Conservation (phyloP, 2,888 invertebrate genomes). For the Drosophila cyrtoloma region DNA sequence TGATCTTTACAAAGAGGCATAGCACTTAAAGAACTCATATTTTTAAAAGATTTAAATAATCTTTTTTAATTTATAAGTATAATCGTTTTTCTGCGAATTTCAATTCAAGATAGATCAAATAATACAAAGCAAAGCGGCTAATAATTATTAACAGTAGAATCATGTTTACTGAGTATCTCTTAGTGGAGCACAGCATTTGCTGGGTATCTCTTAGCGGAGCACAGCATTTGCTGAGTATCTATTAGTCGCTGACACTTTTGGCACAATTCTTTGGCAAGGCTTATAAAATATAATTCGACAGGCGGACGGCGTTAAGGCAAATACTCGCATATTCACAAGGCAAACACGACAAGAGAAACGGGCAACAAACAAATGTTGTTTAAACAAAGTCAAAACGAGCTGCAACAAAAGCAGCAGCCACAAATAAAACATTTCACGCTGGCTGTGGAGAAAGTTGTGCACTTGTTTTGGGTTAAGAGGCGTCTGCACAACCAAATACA, state of each 20-base stretch:
- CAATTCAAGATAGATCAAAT: background rate
- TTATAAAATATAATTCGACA: conserved; percentile 78
- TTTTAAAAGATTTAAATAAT: background rate
- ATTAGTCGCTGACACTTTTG: background rate
- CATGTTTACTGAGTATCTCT: background rate
- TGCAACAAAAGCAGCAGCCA: conserved; percentile 32
- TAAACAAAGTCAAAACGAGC: conserved; percentile 60
- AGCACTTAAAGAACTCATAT: background rate
- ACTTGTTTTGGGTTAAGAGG: conserved; percentile 46
- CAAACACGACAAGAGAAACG: conserved; percentile 29
- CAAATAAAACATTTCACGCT: conserved; percentile 38
- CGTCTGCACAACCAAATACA: conserved; percentile 44
- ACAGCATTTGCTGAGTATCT: conserved; percentile 25
- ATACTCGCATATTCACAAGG: conserved; percentile 52
- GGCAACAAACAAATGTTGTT: conserved; percentile 39
- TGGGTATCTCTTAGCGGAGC: background rate
- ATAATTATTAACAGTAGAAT: background rate
- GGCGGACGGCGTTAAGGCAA: conserved; percentile 64
- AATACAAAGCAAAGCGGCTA: background rate
- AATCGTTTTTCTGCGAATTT: background rate
- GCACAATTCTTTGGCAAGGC: conserved; percentile 33
- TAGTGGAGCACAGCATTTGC: background rate
- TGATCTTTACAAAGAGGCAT: background rate
- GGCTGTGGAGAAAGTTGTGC: conserved; percentile 45
- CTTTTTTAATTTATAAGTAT: background rate